These are phyloP conservation scores for Nannoperca australis DNA, from an alignment of 2,797 vertebrate species.

Conservation along the genomic window DNA sequence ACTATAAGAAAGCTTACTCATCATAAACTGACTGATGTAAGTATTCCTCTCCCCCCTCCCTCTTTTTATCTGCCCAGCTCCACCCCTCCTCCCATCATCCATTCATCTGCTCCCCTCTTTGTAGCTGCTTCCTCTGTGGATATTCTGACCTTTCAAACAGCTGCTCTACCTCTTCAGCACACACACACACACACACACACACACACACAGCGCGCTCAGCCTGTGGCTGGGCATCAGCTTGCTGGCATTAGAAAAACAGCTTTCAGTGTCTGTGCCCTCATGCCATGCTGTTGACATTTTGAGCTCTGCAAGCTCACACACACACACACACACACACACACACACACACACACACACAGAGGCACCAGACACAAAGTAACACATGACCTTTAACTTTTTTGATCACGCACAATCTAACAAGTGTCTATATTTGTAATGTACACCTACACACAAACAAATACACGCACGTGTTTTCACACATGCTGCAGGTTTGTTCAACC, in stretches of 20 bases:
- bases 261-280: slow-evolving; percentile 62
- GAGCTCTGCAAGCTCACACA: slow-evolving; percentile 43
- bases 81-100: slow-evolving; percentile 37
- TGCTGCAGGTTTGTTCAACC: slow-evolving; percentile 16
- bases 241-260: slow-evolving; percentile 65
- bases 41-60: background rate
- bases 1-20: background rate
- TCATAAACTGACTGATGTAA: slow-evolving; percentile 26
- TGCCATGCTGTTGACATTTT: slow-evolving; percentile 74
- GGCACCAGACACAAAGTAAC: background rate
- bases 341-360: slow-evolving; percentile 1
- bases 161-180: slow-evolving; percentile 51
- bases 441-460: background rate
- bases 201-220: background rate
- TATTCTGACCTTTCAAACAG: slow-evolving; percentile 75
- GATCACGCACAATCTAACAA: slow-evolving; percentile 4
- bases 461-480: background rate
- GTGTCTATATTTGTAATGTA: slow-evolving; percentile 4
- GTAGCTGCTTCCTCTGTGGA: slow-evolving; percentile 44
- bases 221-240: slow-evolving; percentile 62
- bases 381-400: slow-evolving; percentile 21
- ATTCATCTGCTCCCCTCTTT: slow-evolving; percentile 56
- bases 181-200: slow-evolving; percentile 14
- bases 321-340: background rate
- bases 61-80: slow-evolving; percentile 2